Base-by-base conservation (phyloP, 2,113 vertebrate genomes). In the Dicentrarchus labrax region DNA sequence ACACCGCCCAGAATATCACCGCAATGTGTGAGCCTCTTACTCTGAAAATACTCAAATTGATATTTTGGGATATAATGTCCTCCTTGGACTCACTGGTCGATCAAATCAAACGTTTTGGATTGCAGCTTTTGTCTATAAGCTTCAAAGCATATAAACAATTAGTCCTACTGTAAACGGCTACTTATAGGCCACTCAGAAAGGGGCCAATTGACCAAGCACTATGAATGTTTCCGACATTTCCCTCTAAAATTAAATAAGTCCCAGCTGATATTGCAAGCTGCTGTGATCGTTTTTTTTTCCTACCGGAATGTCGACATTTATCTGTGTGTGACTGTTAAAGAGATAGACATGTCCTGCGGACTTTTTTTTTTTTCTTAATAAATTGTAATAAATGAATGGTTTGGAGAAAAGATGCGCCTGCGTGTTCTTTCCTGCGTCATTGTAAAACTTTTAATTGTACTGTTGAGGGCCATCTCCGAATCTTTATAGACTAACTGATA, bases 381-480 rank as follows among this genome's bases (percentile, higher is more conserved):
- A 83, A 86, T 13, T 87, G 68, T 17, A 87, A 88, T 92, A 92
- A 93, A 84, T 79, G 60, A 88, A 72, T 81, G 72, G 72, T 86
- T 90, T 88, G 74, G 67, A 88, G 72, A 87, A 82, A 88, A 86
- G 66, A 85, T 85, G 83, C 74, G 67, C 60, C 73, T 88, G 89
- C 43, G 75, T 90, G 88, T 88, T 91, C 80, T 88, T 91, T 88
- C 77, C 86, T 91, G 90, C 90, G 91, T 95, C 93, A 94, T 93
- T 94, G 92, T 95, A 94, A 30, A 95, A 91, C 94, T 96, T 97
- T 97, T 96, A 96, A 97, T 96, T 96, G 96, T 96, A 92, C 93
- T 96, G 94, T 95, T 91, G 93, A 92, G 92, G 93, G 64, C 87
- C 86, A 85, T 93, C 72, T 87, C 51, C 7, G 66, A 90, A 88